Base-by-base conservation (phyloP, 2,888 invertebrate genomes). In the Ferdinandea cuprea region DNA sequence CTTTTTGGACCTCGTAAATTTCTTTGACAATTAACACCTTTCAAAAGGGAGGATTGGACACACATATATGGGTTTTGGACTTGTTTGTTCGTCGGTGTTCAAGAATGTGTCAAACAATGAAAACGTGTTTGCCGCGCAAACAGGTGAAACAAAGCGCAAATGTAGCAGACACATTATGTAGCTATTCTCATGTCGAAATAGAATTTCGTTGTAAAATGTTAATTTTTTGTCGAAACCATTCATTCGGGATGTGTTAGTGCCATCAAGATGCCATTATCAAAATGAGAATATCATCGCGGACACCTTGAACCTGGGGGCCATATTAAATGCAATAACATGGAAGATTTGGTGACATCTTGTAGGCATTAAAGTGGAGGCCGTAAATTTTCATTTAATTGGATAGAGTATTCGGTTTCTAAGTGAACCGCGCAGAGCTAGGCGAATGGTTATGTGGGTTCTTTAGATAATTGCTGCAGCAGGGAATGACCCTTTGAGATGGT, bases 1-100 rank as follows among this genome's bases (percentile, higher is more conserved):
- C n/a, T n/a, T 66, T 44, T 30, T 58, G 46, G 30, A 32, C 13
- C 59, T 76, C 80, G 76, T 80, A 80, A 80, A 80, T 80, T 80
- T 80, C 69, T 58, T 58, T 80, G 76, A 80, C 80, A 80, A 80
- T 80, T 80, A 80, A 80, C 76, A 80, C 80, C 68, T 80, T 76
- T 63, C 54, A 54, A 37, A 59, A 48, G 48, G 42, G 54, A 63
- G 61, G 56, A 69, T 46, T 15, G 19, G 19, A n/a, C 19, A 48
- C 42, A 28, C 30, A 42, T 46, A 19, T 5, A 4, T 13, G 11
- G 50, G 15, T 40, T 11, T 44, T 80, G 68, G 68, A 80, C 69
- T 80, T 68, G 63, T 76, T 80, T 69, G 69, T 68, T 59, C 50
- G 40, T 42, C 54, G 63, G 54, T 61, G 72, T 28, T 17, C 69